A percentile compares a stretch with the other conserved stretches of the same genome.
Conservation (phyloP, 2,797 vertebrate genomes). For the Gastrophryne carolinensis region DNA sequence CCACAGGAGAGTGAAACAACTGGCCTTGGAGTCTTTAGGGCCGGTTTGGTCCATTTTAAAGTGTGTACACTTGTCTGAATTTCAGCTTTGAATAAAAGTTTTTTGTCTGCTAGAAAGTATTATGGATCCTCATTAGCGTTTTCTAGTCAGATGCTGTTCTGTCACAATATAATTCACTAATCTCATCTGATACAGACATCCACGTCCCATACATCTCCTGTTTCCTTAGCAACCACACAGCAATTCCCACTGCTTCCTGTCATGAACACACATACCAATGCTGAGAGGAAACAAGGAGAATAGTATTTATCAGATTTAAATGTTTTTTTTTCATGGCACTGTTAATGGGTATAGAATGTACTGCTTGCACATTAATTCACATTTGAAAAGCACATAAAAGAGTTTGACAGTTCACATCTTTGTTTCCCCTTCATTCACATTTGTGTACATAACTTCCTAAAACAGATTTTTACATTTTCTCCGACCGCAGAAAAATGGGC, state of each 20-base stretch:
- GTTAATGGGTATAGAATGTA: not conserved
- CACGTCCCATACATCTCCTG: constrained; percentile 60
- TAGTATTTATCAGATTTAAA: constrained; percentile 61
- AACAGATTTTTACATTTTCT: not conserved
- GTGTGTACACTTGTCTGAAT: too few species aligned
- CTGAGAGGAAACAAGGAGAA: constrained; percentile 61
- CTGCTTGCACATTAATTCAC: not conserved
- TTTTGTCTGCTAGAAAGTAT: not conserved
- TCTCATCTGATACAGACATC: constrained; percentile 57
- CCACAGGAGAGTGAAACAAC: too few species aligned
- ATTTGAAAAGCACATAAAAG: not conserved
- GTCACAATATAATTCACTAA: constrained; percentile 55
- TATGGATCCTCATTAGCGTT: constrained; percentile 16
- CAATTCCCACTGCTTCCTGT: constrained; percentile 62
- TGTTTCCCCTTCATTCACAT: not conserved
- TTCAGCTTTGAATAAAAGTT: too few species aligned
- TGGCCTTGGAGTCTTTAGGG: too few species aligned
- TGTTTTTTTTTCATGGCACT: constrained; percentile 4
- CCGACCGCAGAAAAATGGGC: too few species aligned
- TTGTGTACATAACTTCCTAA: not conserved
- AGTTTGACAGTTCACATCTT: constrained; percentile 3
- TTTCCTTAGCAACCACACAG: constrained; percentile 70
- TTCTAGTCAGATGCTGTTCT: constrained; percentile 42
- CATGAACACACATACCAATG: constrained; percentile 46
- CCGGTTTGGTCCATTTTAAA: too few species aligned